Evolutionary conservation across 2,888 invertebrate species (phyloP).

Genomic region (Agrochola lota): DNA sequence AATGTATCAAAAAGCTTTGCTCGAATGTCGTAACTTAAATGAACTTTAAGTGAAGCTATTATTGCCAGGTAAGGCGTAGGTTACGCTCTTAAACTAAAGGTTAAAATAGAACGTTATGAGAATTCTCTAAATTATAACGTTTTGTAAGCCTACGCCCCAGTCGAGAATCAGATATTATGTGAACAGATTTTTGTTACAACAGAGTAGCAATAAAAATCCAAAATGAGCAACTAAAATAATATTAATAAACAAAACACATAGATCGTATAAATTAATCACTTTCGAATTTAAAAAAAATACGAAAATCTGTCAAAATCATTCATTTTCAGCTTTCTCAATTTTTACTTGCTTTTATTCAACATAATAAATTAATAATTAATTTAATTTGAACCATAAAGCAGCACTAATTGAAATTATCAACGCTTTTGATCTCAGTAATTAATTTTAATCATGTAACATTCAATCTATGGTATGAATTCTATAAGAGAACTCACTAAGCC

Average conservation of each 20-base stretch:
- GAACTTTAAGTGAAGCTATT: constrained; percentile 57
- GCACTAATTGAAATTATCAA: constrained; percentile 44
- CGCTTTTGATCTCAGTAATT: constrained; percentile 59
- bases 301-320: background rate
- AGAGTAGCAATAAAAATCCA: background rate
- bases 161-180: constrained; percentile 10
- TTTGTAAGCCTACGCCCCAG: constrained; percentile 27
- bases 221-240: background rate
- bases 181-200: background rate
- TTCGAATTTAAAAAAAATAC: background rate
- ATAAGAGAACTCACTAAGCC: constrained; percentile 41
- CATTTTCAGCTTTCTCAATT: background rate
- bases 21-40: constrained; percentile 48
- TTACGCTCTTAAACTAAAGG: constrained; percentile 52
- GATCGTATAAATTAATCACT: background rate
- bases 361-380: constrained; percentile 1
- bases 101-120: constrained; percentile 47
- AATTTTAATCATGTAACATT: constrained; percentile 57
- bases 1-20: constrained; percentile 43
- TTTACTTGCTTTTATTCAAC: background rate
- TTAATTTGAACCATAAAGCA: constrained; percentile 32
- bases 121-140: constrained; percentile 53
- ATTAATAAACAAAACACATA: background rate
- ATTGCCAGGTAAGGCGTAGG: constrained; percentile 41
- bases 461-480: constrained; percentile 39